These are phyloP conservation scores for Romanogobio albipinnatus DNA, from an alignment of 2,113 vertebrate species.

Conservation along the genomic window DNA sequence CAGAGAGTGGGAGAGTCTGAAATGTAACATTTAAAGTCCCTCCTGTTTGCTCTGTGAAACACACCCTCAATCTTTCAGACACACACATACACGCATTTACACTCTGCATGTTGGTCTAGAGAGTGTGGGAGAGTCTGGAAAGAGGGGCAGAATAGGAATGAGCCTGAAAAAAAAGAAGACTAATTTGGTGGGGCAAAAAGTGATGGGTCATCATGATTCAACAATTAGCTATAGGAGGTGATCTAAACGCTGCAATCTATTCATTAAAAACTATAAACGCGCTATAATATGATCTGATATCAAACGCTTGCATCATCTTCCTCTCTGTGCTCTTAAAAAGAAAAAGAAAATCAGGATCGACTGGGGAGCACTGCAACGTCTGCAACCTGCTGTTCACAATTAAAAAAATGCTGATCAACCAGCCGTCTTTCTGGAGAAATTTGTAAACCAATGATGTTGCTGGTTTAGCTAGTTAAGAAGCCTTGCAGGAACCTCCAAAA, in stretches of 20 bases:
- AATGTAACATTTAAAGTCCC: slow-evolving; percentile 11
- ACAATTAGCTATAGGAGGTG: not conserved
- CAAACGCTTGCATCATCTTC: not conserved
- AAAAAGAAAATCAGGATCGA: not conserved
- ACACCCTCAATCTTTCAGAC: slow-evolving; percentile 30
- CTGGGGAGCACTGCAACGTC: not conserved
- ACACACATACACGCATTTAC: not conserved
- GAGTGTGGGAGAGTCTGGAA: slow-evolving; percentile 7
- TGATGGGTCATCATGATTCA: not conserved
- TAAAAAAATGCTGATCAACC: not conserved
- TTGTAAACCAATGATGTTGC: not conserved
- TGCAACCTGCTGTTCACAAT: not conserved
- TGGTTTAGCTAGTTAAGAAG: not conserved
- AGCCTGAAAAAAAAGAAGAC: slow-evolving; percentile 21
- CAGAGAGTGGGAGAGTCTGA: not conserved
- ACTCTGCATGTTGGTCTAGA: slow-evolving; percentile 23
- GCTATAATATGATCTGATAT: not conserved
- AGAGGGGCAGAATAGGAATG: slow-evolving; percentile 16
- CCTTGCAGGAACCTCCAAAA: not conserved
- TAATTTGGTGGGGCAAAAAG: not conserved
- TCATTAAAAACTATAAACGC: not conserved
- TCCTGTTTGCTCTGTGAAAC: slow-evolving; percentile 10
- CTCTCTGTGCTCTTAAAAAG: not conserved
- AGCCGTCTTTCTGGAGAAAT: not conserved
- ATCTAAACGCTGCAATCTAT: not conserved